Conservation (phyloP, 1,140 invertebrate genomes). For the Amyelois transitella region DNA sequence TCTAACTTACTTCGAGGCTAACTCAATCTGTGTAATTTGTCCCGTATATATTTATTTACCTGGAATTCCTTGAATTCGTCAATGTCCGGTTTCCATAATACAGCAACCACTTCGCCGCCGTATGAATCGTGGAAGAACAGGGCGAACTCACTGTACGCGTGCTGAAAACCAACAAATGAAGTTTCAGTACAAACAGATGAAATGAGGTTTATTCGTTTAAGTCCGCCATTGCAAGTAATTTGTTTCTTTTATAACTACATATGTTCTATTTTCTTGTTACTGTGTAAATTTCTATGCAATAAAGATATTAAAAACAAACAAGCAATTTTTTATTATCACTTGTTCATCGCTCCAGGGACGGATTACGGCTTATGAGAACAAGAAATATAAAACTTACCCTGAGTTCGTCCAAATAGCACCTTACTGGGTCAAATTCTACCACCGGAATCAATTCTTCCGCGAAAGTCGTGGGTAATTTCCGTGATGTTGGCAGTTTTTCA, state of each 20-base stretch:
- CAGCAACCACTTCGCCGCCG: conserved; percentile 86
- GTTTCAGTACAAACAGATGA: too few relatives aligned
- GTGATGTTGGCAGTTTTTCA: conserved; percentile 21
- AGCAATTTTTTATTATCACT: too few relatives aligned
- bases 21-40: too few relatives aligned
- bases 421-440: conserved; percentile 85
- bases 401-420: conserved; percentile 83
- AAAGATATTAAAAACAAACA: too few relatives aligned
- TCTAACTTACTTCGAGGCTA: too few relatives aligned
- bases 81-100: conserved; percentile 86
- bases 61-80: conserved; percentile 81
- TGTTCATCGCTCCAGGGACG: too few relatives aligned
- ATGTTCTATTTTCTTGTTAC: too few relatives aligned
- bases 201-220: too few relatives aligned
- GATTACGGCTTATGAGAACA: too few relatives aligned
- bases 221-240: too few relatives aligned
- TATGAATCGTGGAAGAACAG: conserved; percentile 92
- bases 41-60: conserved; percentile 62
- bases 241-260: too few relatives aligned
- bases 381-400: conserved; percentile 74
- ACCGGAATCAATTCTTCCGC: conserved; percentile 79
- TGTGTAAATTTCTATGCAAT: too few relatives aligned
- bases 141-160: conserved; percentile 84
- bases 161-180: conserved; percentile 72
- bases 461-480: conserved; percentile 20